Evolutionary conservation across 53 echinoderm and acorn worm species (phyloP), one percentile per base, ranked within the genome.

Genomic region (Luidia sarsii): DNA sequence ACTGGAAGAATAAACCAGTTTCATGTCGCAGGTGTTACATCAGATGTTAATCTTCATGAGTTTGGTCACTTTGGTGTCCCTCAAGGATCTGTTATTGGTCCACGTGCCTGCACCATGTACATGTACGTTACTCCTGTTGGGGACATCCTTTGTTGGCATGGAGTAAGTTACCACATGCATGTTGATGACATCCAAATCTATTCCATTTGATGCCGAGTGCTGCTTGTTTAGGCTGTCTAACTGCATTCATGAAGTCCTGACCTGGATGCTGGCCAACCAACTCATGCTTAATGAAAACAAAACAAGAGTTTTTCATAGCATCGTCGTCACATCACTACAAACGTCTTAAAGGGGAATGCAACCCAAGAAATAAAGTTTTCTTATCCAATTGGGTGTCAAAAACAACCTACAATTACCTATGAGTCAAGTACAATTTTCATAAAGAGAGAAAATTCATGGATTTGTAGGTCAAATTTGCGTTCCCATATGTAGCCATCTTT

Each of bases 271-370:
- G 8, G 49, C 30, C 28, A 69, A 69, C 28, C 29, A 69, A 49
- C 69, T 69, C 32, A 48, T 48, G 49, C 69, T 69, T n/a, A 69
- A 50, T 69, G 69, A 69, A 49, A 69, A 49, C 49, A 69, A 69
- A 69, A 69, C 49, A 43, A n/a, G 27, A 69, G 49, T 69, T 69
- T 69, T 69, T 48, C 32, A 48, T 69, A 27, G 70, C 70, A 24
- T 69, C 48, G 29, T 69, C 70, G 27, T 31, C 69, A 21, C 33
- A 27, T 18, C 69, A 43, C 45, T 67, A 10, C 48, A 67, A 22
- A 67, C 45, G 25, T 45, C 45, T 67, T 20, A 24, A n/a, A n/a
- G n/a, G n/a, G n/a, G n/a, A n/a, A n/a, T n/a, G n/a, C n/a, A n/a
- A n/a, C n/a, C n/a, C n/a, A n/a, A n/a, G n/a, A n/a, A n/a, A n/a